Percentiles rank a stretch among this genome's conserved stretches.
Conservation (phyloP, 2,797 vertebrate species). For the Varecia variegata region DNA sequence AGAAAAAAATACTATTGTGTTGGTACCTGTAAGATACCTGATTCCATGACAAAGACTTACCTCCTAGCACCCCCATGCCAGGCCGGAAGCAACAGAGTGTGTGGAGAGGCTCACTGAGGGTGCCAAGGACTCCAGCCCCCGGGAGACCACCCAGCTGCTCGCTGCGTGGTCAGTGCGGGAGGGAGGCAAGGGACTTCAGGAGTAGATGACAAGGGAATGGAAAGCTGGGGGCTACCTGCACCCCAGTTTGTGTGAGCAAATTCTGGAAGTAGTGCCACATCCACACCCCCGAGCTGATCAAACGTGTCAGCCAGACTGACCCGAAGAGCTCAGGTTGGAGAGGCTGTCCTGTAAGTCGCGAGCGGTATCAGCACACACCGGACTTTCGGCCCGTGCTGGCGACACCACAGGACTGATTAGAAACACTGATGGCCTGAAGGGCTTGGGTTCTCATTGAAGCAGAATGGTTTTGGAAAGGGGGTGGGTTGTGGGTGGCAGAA, state of each 20-base stretch:
- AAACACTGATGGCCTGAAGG: background rate
- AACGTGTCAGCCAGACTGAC: background rate
- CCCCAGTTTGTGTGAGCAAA: too few species aligned
- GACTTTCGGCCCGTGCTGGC: background rate
- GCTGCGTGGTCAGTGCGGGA: background rate
- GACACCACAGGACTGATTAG: background rate
- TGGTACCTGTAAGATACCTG: background rate
- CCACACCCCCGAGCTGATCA: background rate
- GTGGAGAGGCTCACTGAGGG: background rate
- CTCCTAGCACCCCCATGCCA: background rate
- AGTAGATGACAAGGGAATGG: background rate
- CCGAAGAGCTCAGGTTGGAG: background rate
- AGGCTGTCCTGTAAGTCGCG: background rate
- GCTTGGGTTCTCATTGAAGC: background rate
- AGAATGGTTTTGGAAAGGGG: background rate
- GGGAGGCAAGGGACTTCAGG: accelerated
- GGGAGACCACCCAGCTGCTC: background rate
- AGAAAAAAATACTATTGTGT: background rate
- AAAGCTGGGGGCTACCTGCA: background rate
- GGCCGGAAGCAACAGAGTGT: background rate
- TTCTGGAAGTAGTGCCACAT: background rate
- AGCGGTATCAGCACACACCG: accelerated
- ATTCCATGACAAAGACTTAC: background rate
- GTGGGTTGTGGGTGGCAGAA: background rate
- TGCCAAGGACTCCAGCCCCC: background rate